Percentiles rank a stretch among this genome's conserved stretches.
Conservation (phyloP, 1,140 invertebrate genomes). For the Medauroidea extradentata region DNA sequence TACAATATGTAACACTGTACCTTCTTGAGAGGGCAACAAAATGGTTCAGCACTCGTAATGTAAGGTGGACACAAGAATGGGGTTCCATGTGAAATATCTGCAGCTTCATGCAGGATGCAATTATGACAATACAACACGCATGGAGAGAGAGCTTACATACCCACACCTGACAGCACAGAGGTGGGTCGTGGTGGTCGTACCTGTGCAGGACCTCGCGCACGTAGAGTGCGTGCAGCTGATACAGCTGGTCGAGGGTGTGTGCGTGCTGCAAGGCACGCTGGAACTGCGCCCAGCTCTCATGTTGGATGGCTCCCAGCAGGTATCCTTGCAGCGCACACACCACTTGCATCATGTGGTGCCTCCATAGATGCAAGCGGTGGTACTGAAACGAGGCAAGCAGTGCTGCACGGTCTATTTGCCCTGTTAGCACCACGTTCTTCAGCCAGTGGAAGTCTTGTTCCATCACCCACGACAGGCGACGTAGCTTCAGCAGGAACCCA, state of each 20-base stretch:
- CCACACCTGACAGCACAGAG: too few species aligned
- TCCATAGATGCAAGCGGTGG: slow-evolving; percentile 55
- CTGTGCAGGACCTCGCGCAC: slow-evolving; percentile 63
- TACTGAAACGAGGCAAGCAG: slow-evolving; percentile 42
- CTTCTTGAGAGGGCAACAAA: too few species aligned
- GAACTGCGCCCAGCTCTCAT: slow-evolving; percentile 64
- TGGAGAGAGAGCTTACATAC: too few species aligned
- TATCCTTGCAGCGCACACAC: slow-evolving; percentile 67
- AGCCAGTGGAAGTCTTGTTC: slow-evolving; percentile 57
- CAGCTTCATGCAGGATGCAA: too few species aligned
- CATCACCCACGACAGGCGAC: slow-evolving; percentile 65
- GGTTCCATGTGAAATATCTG: too few species aligned
- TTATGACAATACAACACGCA: too few species aligned
- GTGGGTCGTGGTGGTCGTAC: slow-evolving; percentile 31
- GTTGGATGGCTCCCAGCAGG: slow-evolving; percentile 62
- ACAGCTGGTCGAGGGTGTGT: slow-evolving; percentile 61
- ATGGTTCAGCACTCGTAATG: too few species aligned
- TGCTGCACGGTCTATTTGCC: background rate
- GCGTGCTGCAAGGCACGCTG: slow-evolving; percentile 58
- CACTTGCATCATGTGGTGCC: slow-evolving; percentile 68
- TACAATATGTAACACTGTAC: too few species aligned
- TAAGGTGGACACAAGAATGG: too few species aligned
- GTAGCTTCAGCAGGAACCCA: slow-evolving; percentile 66
- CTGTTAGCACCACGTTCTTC: slow-evolving; percentile 37
- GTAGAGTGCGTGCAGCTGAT: slow-evolving; percentile 61